A percentile compares a stretch with the other conserved stretches of the same genome.
phyloP scores from a whole-genome alignment of 2,888 invertebrate genomes.

The Synanthedon andrenaeformis region DNA sequence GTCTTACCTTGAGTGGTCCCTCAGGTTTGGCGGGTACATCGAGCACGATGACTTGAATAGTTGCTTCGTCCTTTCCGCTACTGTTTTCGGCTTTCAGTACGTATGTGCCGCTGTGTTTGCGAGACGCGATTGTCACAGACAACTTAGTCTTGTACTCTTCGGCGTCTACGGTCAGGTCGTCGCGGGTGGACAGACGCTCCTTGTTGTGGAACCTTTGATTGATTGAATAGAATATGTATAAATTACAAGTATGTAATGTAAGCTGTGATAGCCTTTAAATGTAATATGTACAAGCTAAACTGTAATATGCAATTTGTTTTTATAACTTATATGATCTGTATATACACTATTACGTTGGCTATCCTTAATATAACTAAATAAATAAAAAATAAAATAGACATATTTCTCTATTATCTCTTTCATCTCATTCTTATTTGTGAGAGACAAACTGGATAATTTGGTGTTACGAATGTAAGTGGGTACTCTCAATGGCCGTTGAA shows the following conservation, averaged over 20 bases:
- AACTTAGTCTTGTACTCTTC: conserved; percentile 90
- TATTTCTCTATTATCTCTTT: too few relatives aligned
- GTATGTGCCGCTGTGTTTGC: conserved; percentile 85
- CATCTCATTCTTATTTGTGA: too few relatives aligned
- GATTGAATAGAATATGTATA: not conserved
- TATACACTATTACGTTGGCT: too few relatives aligned
- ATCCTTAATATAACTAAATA: not conserved
- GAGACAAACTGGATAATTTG: too few relatives aligned
- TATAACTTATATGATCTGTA: too few relatives aligned
- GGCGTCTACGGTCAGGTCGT: conserved; percentile 78
- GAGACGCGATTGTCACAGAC: conserved; percentile 77
- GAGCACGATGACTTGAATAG: conserved; percentile 84
- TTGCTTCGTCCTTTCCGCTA: conserved; percentile 89
- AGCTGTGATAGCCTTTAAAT: not conserved
- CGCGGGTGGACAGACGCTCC: conserved; percentile 78
- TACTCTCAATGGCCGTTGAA: too few relatives aligned
- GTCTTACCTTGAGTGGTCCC: conserved; percentile 83
- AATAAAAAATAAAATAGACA: not conserved
- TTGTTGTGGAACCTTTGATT: conserved; percentile 80
- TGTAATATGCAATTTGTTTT: too few relatives aligned
- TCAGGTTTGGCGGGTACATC: conserved; percentile 93
- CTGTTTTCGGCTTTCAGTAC: conserved; percentile 90
- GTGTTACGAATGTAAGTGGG: too few relatives aligned
- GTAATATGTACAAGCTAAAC: too few relatives aligned
- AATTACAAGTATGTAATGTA: not conserved